Evolutionary conservation across 2,113 vertebrate genomes (phyloP), one percentile per base, ranked within the genome.

Genomic region (Brachirus orientalis): DNA sequence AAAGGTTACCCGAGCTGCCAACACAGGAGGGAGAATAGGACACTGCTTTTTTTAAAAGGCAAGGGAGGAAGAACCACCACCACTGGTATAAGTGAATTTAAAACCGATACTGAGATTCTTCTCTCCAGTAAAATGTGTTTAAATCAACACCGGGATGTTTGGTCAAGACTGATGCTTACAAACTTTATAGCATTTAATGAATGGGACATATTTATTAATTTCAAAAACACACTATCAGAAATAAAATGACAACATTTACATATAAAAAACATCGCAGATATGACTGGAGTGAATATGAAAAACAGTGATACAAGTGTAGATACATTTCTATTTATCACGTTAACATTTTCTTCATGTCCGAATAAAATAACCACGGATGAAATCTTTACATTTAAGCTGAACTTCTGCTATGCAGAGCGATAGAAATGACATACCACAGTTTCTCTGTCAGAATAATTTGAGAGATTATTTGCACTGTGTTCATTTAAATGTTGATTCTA

Each of bases 1-100:
- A 75, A 76, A 85, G 82, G 84, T 86, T 86, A 89, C 61, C 74
- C 52, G 71, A 81, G 86, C 85, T 73, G 51, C 69, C 68, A 83
- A 69, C 69, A 61, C 72, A 63, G 76, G 52, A 79, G 74, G 68
- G 13, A 75, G 53, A 59, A 75, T 45, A 70, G 75, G 65, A 83
- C 79, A 56, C 16, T 0, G 60, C 61, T 76, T 84, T 53, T 77
- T 82, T 72, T 59, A 72, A 59, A 38, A 66, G 63, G 60, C 59
- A 0, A 43, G 63, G 80, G 60, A 79, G 80, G 72, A 54, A 72
- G 41, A 80, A 72, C 63, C 64, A 64, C 28, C n/a, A 54, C 53
- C 63, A 58, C 51, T 59, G 10, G 10, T 35, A 52, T 20, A 69
- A 13, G 40, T 36, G 16, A 41, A 60, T 12, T 62, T 40, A 64